Evolutionary conservation across 2,113 vertebrate species (phyloP), one percentile per base, ranked within the genome.

Genomic region (Ceratotherium simum): DNA sequence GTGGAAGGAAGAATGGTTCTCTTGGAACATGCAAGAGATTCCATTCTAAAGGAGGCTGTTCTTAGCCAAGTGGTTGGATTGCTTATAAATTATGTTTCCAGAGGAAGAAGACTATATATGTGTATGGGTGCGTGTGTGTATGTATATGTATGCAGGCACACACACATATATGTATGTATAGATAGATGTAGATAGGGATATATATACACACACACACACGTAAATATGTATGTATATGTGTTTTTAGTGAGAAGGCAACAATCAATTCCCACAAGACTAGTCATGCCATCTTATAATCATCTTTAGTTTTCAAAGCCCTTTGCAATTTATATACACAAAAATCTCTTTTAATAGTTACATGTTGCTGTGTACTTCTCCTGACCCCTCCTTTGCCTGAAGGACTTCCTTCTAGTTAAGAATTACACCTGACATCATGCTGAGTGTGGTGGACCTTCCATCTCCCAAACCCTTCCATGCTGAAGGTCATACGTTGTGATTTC

Each of bases 1-100:
- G 20, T 90, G 23, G 69, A 64, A 73, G 2, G 23, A 31, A 88
- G 36, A n/a, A 48, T 31, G 17, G 13, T 33, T 87, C 51, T 76
- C 39, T 67, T 67, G 29, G 42, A 10, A 91, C 2, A 2, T 42
- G 16, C 27, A n/a, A 58, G 54, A 85, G 31, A 69, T n/a, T 46
- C 14, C 56, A n/a, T 90, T 90, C 70, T 42, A 62, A 65, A 75
- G 27, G 58, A 46, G 17, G 21, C 14, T 3, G 6, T 78, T 27
- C 25, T 96, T 94, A 79, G 51, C 48, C 33, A 82, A 33, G 13
- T 79, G 10, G 5, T 89, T 62, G 33, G 13, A 33, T 95, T 90
- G 13, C 51, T 65, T 89, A 85, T 31, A 95, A 67, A 29, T 81
- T 95, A 0, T 78, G 69, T 87, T 97, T 93, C 91, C 27, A 91